Conservation (phyloP, 2,888 invertebrate genomes). For the Apodemia hepburni region DNA sequence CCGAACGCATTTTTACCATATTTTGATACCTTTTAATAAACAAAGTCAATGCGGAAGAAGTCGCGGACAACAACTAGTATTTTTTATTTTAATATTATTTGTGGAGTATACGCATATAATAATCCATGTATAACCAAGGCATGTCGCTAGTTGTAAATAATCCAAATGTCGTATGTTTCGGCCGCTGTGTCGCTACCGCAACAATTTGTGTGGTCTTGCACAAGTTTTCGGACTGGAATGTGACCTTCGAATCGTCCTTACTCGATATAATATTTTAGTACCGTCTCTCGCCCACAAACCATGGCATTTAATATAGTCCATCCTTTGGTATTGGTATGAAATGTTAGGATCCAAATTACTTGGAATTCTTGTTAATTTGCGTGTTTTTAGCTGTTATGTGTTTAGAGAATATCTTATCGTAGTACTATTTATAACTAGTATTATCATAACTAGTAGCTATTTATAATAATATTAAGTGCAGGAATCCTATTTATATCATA, state of each 20-base stretch:
- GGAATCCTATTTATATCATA: no score
- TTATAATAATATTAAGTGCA: no score
- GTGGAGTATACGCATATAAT: no score
- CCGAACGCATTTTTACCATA: no score
- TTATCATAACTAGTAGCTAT: no score
- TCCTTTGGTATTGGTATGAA: slow-evolving; percentile 31
- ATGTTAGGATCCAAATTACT: slow-evolving; percentile 7
- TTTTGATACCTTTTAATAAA: no score
- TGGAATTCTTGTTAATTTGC: background rate
- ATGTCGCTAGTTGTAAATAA: no score
- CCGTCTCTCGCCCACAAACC: slow-evolving; percentile 47
- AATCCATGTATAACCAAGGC: no score
- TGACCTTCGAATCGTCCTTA: slow-evolving; percentile 62
- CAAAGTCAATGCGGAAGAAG: no score
- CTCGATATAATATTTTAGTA: slow-evolving; percentile 54
- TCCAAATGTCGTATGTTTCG: background rate
- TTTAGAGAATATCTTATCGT: background rate
- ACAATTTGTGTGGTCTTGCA: background rate
- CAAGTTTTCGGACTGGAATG: slow-evolving; percentile 41
- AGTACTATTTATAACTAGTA: no score
- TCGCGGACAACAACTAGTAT: no score
- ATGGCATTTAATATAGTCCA: slow-evolving; percentile 50
- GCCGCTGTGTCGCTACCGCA: background rate
- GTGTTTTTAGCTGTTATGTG: background rate
- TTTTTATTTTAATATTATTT: no score